Base-by-base conservation (phyloP, 2,113 vertebrate genomes). In the Oxyura jamaicensis region DNA sequence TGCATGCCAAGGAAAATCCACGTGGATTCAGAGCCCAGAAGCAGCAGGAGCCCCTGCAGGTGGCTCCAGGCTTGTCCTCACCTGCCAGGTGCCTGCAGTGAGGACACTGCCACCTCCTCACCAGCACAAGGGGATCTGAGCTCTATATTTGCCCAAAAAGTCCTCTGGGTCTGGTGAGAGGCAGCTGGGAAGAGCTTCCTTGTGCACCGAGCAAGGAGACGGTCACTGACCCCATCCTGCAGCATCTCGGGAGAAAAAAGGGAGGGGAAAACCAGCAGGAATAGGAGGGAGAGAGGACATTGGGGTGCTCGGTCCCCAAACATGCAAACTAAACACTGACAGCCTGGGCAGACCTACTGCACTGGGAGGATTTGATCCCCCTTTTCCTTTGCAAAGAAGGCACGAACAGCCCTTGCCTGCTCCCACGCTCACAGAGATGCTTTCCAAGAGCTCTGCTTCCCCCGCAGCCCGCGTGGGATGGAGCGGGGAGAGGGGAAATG, bases 401-500 rank as follows among this genome's bases (percentile, higher is more conserved):
- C 16, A 2, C 2, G 1, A 83, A 36, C 95, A 95, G 80, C 90
- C 80, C 44, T 83, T 0, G 0, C 41, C 55, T 48, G 80, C 90
- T 96, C 90, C 93, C 74, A 88, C 93, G 23, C 74, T n/a, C 2
- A 2, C 41, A 2, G 2, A 95, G 36, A 91, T 33, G 53, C 50
- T 90, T 92, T 92, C 92, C 77, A 92, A 92, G 86, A 92, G 83
- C 53, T 94, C 62, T 79, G 58, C 90, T 95, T 95, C 90, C 77
- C 88, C 73, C 85, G 56, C 73, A 86, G 83, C 48, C 71, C 3
- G 0, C 0, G 58, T 95, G 42, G 84, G 77, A 93, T 53, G 74
- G 41, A 93, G 74, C 39, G 25, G 41, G 3, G 36, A 82, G 73
- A 82, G 76, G 44, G 53, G 50, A 93, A 93, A 62, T 6, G 66